Conservation (phyloP, 2,797 vertebrate genomes). For the Gymnoscopelus microlampas region DNA sequence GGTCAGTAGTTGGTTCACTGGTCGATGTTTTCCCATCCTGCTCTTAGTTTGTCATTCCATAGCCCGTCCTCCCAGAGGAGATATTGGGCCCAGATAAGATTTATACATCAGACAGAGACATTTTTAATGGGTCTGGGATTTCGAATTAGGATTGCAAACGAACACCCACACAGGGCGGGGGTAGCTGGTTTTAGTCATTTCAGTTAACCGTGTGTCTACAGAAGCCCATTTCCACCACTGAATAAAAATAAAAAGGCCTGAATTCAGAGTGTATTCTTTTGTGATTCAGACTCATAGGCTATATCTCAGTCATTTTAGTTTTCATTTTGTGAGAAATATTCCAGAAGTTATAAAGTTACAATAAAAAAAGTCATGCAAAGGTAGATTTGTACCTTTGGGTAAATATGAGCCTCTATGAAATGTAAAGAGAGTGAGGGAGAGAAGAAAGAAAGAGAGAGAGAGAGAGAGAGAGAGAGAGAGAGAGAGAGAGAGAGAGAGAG, state of each 20-base stretch:
- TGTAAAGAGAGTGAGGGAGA: neutral
- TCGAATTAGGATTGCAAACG: constrained; percentile 67
- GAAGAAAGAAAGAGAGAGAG: neutral
- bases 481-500: neutral
- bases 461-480: neutral
- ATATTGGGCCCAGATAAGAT: constrained; percentile 61
- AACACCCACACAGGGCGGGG: constrained; percentile 10
- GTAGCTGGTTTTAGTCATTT: neutral
- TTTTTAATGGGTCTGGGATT: constrained; percentile 65
- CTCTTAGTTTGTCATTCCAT: constrained; percentile 52
- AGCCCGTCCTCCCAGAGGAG: constrained; percentile 57
- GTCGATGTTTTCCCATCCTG: constrained; percentile 72
- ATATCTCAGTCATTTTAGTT: no score
- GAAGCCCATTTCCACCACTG: no score
- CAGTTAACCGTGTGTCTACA: neutral
- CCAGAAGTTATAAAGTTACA: no score
- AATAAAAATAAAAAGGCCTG: no score
- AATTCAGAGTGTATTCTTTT: no score
- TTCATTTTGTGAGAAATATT: no score
- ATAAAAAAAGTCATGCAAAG: no score
- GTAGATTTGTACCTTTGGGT: no score
- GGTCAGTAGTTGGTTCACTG: constrained; percentile 62
- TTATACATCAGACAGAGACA: constrained; percentile 49
- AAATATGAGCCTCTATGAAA: no score
- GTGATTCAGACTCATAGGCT: no score